Base-by-base conservation (phyloP, 2,888 invertebrate genomes). In the Seira sanloemensis region DNA sequence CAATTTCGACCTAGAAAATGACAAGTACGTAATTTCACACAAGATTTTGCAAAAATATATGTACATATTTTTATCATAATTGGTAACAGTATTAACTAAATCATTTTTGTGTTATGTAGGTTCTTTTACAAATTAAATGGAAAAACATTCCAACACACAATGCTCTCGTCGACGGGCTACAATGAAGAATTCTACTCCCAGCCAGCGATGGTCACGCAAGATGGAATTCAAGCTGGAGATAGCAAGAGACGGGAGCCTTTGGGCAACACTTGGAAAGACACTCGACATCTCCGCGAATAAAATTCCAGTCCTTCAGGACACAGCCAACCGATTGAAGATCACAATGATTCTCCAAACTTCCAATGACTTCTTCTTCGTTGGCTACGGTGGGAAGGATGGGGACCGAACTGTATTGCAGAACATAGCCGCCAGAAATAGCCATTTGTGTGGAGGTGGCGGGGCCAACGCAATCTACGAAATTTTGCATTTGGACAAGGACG, bases 381-480 rank as follows among this genome's bases (percentile, higher is more conserved):
- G 83, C 4, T 16, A 77, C n/a, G 50, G 21, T 16, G 16, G 19
- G 0, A 2, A 19, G 4, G 18, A n/a, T 1, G 23, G 23, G 1
- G 68, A 58, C 2, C 16, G 71, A 18, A 81, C 75, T 65, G 65
- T 76, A 12, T 62, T 78, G 9, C 62, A 75, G 16, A 81, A 71
- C 50, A 25, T 75, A 0, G 62, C 9, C 7, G 18, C 62, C 24
- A 1, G 7, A 0, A 54, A 9, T 18, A 83, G 83, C 26, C 77
- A 83, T 23, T 71, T 83, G 26, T 21, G 21, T 12, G 77, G 83
- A 4, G 71, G 72, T 4, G 83, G 83, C 0, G 62, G 37, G 4
- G 19, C 46, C 1, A 21, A 78, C n/a, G 73, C 77, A 16, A 65
- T 83, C 67, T 83, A 83, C 26, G 72, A 67, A 4, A 73, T 83